Evolutionary conservation across 2,113 vertebrate genomes (phyloP).

Genomic region (Puntigrus tetrazona): DNA sequence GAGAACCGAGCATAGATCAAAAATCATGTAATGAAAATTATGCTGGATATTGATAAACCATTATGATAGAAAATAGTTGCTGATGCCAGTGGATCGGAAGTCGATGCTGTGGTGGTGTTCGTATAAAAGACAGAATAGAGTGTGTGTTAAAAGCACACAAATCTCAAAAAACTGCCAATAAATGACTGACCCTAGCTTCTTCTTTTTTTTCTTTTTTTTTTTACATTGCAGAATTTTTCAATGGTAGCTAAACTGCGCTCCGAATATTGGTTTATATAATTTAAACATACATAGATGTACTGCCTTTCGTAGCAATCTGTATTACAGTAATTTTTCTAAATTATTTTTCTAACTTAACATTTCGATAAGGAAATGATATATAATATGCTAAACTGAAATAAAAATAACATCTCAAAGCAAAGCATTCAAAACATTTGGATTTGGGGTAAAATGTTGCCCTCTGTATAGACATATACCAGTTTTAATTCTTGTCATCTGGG

Average conservation of each 20-base stretch:
- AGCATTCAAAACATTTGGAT: not conserved
- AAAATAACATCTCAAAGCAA: not conserved
- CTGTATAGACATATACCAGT: not conserved
- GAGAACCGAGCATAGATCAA: not conserved
- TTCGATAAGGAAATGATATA: not conserved
- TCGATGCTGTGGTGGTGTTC: not conserved
- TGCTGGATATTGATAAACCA: slow-evolving; percentile 30
- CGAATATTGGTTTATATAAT: not conserved
- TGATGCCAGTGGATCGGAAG: not conserved
- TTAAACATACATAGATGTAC: not conserved
- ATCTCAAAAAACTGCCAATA: not conserved
- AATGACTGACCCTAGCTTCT: not conserved
- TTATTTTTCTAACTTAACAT: too few relatives aligned
- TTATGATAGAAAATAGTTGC: not conserved
- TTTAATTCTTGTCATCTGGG: not conserved
- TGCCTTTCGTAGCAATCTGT: too few relatives aligned
- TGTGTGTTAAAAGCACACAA: not conserved
- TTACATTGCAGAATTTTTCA: not conserved
- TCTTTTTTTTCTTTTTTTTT: not conserved
- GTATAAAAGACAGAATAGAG: not conserved
- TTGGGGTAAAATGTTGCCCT: not conserved
- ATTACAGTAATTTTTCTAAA: too few relatives aligned
- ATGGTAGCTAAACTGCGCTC: not conserved
- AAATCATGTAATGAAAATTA: slow-evolving; percentile 15
- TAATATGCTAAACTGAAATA: not conserved